Evolutionary conservation across 2,888 invertebrate genomes (phyloP).

Genomic region (Brachyptera putata): DNA sequence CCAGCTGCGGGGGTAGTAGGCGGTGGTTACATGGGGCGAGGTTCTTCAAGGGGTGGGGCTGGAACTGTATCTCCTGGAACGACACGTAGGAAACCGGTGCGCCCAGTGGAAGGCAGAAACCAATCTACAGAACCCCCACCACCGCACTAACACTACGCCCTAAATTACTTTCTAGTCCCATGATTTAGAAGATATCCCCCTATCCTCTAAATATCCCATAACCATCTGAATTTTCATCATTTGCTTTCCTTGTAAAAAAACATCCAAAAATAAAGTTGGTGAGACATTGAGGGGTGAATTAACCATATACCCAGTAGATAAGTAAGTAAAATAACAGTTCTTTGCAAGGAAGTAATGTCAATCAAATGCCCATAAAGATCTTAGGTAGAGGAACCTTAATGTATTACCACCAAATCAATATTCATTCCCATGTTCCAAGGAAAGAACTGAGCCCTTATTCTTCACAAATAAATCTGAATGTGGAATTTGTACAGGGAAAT

Average conservation of each 20-base stretch:
- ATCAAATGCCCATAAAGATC: no score
- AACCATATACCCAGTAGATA: constrained; percentile 3
- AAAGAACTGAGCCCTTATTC: no score
- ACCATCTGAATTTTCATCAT: constrained; percentile 28
- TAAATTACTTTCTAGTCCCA: constrained; percentile 34
- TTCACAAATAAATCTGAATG: no score
- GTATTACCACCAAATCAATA: no score
- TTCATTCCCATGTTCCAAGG: no score
- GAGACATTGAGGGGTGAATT: constrained; percentile 28
- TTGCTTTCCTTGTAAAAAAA: constrained; percentile 30
- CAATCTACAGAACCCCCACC: constrained; percentile 49
- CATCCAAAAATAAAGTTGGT: constrained; percentile 31
- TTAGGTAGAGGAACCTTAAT: no score
- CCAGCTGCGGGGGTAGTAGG: constrained; percentile 28
- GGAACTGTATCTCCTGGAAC: constrained; percentile 44
- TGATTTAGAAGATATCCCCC: constrained; percentile 29
- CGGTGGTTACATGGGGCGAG: constrained; percentile 27
- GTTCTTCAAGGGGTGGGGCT: constrained; percentile 41
- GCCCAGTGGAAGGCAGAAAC: constrained; percentile 47
- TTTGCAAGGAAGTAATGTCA: no score
- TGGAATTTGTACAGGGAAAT: constrained; percentile 26
- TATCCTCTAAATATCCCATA: constrained; percentile 22
- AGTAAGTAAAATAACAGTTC: no score
- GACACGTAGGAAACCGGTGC: constrained; percentile 47
- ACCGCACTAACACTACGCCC: constrained; percentile 45